These are phyloP conservation scores for Piscicola geometra DNA, from an alignment of 2,888 invertebrate genomes.

Conservation along the genomic window DNA sequence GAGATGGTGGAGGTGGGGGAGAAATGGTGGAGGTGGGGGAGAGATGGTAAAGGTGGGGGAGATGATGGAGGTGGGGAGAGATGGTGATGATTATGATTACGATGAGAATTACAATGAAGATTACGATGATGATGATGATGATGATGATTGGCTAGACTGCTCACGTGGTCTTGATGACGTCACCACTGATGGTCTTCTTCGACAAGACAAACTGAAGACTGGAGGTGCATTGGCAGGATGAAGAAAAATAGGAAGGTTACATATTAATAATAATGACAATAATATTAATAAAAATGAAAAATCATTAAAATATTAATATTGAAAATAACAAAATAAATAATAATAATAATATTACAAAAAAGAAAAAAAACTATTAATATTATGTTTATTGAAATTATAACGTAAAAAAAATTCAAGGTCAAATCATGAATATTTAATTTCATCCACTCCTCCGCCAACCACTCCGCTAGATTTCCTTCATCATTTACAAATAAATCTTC, in stretches of 20 bases:
- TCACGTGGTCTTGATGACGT: conserved; percentile 71
- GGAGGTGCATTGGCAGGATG: no score
- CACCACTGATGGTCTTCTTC: conserved; percentile 71
- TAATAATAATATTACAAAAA: conserved; percentile 4
- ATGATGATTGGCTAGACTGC: conserved; percentile 48
- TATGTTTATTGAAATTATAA: not conserved
- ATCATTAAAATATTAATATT: no score
- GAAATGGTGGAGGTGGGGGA: not conserved
- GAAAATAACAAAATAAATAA: conserved; percentile 7
- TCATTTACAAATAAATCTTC: no score
- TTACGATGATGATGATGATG: not conserved
- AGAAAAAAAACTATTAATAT: not conserved
- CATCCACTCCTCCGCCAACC: no score
- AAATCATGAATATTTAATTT: no score
- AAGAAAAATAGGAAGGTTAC: no score
- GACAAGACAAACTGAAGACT: conserved; percentile 74
- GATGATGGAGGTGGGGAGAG: not conserved
- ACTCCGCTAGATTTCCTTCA: no score
- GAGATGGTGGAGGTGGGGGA: no score
- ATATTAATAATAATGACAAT: not conserved
- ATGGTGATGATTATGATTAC: not conserved
- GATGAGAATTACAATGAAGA: not conserved
- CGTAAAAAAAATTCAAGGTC: not conserved
- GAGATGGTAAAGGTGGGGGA: not conserved
- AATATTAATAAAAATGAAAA: conserved; percentile 3